A percentile compares a stretch with the other conserved stretches of the same genome.
phyloP scores from a whole-genome alignment of 2,888 invertebrate genomes.

The Congeria kusceri region DNA sequence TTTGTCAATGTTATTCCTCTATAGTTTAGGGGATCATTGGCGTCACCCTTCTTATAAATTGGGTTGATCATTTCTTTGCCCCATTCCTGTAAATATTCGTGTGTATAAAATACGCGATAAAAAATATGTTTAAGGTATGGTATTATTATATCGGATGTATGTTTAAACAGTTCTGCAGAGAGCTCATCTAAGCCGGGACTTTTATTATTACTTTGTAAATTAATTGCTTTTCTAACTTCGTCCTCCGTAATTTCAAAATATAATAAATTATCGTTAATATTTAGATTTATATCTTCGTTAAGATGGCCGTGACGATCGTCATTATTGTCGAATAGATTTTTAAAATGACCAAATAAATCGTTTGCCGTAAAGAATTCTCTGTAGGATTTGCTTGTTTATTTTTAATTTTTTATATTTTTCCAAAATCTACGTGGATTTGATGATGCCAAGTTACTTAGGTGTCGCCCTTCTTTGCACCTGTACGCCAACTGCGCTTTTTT shows the following conservation, averaged over 20 bases:
- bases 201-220: neutral
- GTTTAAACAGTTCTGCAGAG: neutral
- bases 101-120: neutral
- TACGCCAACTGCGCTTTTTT: neutral
- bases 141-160: neutral
- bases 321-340: neutral
- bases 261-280: neutral
- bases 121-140: neutral
- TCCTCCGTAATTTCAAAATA: neutral
- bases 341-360: neutral
- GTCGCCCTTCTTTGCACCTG: neutral
- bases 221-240: neutral
- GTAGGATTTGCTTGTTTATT: neutral
- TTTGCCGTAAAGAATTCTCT: neutral
- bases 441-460: neutral
- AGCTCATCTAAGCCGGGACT: neutral
- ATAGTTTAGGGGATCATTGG: neutral
- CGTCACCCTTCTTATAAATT: neutral
- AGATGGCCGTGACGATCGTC: neutral
- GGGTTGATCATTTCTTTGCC: neutral
- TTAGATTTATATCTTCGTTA: neutral
- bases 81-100: neutral
- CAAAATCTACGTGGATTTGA: slow-evolving; percentile 4
- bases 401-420: neutral
- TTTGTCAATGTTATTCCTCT: neutral